Conservation (phyloP, 2,888 invertebrate genomes). For the Ormyrus labotus region DNA sequence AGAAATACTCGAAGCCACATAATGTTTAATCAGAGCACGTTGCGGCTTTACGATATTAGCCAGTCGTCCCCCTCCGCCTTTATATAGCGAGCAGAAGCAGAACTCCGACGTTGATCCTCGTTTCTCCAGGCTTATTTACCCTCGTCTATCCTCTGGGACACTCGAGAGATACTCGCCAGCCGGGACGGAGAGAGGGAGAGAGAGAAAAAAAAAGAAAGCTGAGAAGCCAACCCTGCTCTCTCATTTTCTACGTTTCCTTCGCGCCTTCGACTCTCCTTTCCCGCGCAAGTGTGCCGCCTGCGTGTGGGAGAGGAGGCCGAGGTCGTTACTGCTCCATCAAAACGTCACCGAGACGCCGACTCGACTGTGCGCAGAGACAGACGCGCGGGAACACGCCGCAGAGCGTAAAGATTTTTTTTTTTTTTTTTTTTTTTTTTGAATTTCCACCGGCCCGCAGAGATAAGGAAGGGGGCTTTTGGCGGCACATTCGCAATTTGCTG, state of each 20-base stretch:
- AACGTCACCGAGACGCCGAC: slow-evolving; percentile 43
- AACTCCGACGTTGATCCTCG: slow-evolving; percentile 49
- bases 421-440: slow-evolving; percentile 28
- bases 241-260: slow-evolving; percentile 10
- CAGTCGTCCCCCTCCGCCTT: slow-evolving; percentile 53
- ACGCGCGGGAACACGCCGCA: not conserved
- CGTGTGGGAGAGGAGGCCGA: not conserved
- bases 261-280: not conserved
- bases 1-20: slow-evolving; percentile 70
- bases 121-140: slow-evolving; percentile 56
- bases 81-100: slow-evolving; percentile 12
- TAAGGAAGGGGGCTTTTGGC: slow-evolving; percentile 33
- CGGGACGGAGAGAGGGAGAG: not conserved
- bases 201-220: slow-evolving; percentile 1
- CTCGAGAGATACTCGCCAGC: slow-evolving; percentile 59
- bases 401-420: slow-evolving; percentile 36
- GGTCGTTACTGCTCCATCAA: slow-evolving; percentile 64
- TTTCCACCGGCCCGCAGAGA: slow-evolving; percentile 10
- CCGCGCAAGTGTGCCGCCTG: not conserved
- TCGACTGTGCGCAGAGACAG: not conserved
- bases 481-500: slow-evolving; percentile 51
- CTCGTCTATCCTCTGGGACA: slow-evolving; percentile 56
- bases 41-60: slow-evolving; percentile 75
- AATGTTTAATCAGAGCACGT: slow-evolving; percentile 76
- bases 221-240: not conserved